These are phyloP conservation scores for Hypomesus transpacificus DNA, from an alignment of 2,113 vertebrate genomes.

Conservation along the genomic window DNA sequence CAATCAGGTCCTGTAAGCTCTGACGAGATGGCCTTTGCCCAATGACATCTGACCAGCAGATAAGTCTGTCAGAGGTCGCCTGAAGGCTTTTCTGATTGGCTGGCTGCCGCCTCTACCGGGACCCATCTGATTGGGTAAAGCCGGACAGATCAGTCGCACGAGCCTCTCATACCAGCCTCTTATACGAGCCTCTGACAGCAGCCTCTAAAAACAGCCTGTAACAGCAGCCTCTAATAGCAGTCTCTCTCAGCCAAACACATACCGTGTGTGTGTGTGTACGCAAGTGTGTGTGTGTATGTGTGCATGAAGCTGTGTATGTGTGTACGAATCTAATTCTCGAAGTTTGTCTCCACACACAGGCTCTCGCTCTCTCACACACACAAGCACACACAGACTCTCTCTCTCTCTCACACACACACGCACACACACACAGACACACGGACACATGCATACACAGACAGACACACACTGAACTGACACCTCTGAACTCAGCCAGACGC, in stretches of 20 bases:
- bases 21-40: slow-evolving; percentile 24
- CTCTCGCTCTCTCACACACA: neutral
- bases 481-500: neutral
- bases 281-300: neutral
- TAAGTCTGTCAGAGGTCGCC: slow-evolving; percentile 36
- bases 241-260: too few relatives aligned
- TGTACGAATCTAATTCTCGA: neutral
- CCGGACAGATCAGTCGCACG: too few relatives aligned
- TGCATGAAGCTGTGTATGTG: neutral
- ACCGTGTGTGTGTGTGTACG: neutral
- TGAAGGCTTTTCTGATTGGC: slow-evolving; percentile 10
- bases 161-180: neutral
- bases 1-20: slow-evolving; percentile 16
- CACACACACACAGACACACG: neutral
- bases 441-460: neutral
- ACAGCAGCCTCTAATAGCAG: too few relatives aligned
- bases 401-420: neutral
- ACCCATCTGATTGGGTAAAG: too few relatives aligned
- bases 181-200: too few relatives aligned
- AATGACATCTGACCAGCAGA: slow-evolving; percentile 15
- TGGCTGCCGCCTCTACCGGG: too few relatives aligned
- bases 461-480: neutral
- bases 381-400: neutral
- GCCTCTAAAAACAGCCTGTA: too few relatives aligned
- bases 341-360: neutral